These are phyloP conservation scores for Cataglyphis hispanica DNA, from an alignment of 1,140 invertebrate genomes.

Conservation along the genomic window DNA sequence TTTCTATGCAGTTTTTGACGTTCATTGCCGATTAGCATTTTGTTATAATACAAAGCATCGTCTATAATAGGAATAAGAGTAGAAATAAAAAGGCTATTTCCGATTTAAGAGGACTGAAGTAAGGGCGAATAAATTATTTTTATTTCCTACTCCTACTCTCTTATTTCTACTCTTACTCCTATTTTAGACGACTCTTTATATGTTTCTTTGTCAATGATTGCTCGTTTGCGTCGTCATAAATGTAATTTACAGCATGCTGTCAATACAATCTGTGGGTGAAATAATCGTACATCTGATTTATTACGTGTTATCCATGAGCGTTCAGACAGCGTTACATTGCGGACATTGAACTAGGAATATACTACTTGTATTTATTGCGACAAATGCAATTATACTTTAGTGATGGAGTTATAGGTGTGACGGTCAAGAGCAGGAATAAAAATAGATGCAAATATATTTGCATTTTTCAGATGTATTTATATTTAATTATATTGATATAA, in stretches of 20 bases:
- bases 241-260: constrained; percentile 7
- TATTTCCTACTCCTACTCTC: no score
- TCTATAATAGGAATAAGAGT: no score
- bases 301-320: not conserved
- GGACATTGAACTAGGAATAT: not conserved
- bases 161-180: no score
- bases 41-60: not conserved
- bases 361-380: constrained; percentile 17
- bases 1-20: not conserved
- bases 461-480: not conserved
- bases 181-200: no score
- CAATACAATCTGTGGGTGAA: not conserved
- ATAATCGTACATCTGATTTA: constrained; percentile 23
- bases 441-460: not conserved
- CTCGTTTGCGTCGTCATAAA: not conserved
- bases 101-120: no score
- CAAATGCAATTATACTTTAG: not conserved
- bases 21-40: not conserved
- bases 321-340: not conserved
- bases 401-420: not conserved
- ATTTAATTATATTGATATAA: not conserved
- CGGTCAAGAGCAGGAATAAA: not conserved
- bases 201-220: not conserved
- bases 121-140: no score
- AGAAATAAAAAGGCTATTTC: no score